Conservation (phyloP, 2,797 vertebrate genomes). For the Dromococcyx pavoninus region DNA sequence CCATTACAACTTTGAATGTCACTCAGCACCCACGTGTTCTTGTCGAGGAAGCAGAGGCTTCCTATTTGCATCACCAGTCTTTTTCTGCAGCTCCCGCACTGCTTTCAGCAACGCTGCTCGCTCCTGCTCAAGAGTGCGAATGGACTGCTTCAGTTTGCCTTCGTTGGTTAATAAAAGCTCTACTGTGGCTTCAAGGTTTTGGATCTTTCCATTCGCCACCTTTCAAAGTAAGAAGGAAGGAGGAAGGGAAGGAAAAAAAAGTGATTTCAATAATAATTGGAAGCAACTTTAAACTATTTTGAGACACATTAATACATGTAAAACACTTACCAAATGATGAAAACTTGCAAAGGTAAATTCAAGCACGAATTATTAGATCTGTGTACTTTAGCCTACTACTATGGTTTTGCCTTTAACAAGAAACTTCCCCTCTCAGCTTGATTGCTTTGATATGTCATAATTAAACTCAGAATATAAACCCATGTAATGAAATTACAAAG, state of each 20-base stretch:
- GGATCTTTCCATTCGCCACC: conserved; percentile 87
- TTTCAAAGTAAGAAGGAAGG: conserved; percentile 56
- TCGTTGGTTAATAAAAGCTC: conserved; percentile 84
- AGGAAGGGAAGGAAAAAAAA: neutral
- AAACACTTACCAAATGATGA: neutral
- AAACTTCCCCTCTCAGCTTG: neutral
- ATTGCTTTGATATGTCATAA: neutral
- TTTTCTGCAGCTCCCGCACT: conserved; percentile 76
- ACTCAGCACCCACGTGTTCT: conserved; percentile 30
- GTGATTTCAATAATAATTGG: neutral
- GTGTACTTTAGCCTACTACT: neutral
- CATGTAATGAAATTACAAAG: neutral
- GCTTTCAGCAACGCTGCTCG: conserved; percentile 79
- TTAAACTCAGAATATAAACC: neutral
- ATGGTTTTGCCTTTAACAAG: neutral
- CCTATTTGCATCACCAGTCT: neutral
- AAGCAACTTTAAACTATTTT: neutral
- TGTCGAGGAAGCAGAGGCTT: neutral
- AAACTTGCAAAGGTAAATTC: neutral
- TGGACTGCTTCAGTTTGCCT: conserved; percentile 80
- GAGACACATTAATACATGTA: neutral
- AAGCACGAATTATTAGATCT: neutral
- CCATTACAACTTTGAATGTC: neutral
- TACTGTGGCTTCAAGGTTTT: conserved; percentile 81
- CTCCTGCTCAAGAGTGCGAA: conserved; percentile 84